A percentile compares a stretch with the other conserved stretches of the same genome.
phyloP scores from a whole-genome alignment of 2,797 vertebrate genomes.

The Bufotes viridis region DNA sequence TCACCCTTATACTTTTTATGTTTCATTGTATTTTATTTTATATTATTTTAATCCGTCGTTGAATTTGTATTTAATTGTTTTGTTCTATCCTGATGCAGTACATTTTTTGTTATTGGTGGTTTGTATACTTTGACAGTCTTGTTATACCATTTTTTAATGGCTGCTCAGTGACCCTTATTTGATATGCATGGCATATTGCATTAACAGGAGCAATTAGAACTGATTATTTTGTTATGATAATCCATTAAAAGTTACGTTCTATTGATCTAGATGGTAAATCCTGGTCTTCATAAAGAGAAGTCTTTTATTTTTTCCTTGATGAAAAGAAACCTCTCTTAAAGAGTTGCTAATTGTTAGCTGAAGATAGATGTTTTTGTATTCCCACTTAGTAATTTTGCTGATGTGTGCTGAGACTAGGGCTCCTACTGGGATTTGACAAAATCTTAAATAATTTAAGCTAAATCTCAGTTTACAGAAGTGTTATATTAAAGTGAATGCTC shows the following conservation, averaged over 20 bases:
- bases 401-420: neutral
- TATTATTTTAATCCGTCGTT: neutral
- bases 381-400: slow-evolving; percentile 21
- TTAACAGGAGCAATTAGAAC: neutral
- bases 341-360: slow-evolving; percentile 11
- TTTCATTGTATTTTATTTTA: no score
- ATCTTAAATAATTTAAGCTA: neutral
- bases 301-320: neutral
- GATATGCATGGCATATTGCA: neutral
- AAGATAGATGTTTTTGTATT: slow-evolving; percentile 7
- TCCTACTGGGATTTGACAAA: neutral
- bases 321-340: slow-evolving; percentile 3
- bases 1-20: neutral
- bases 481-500: neutral
- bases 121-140: neutral
- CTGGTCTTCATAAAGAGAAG: neutral
- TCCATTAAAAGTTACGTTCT: neutral
- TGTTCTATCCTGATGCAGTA: neutral
- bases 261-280: neutral
- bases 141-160: neutral
- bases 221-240: neutral
- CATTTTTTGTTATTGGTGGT: neutral
- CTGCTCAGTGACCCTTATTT: neutral
- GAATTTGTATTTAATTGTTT: neutral
- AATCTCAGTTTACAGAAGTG: neutral